A percentile compares a stretch with the other conserved stretches of the same genome.
Conservation (phyloP, 37 sponge, comb jelly and placozoan genomes). For the Halichondria panicea region DNA sequence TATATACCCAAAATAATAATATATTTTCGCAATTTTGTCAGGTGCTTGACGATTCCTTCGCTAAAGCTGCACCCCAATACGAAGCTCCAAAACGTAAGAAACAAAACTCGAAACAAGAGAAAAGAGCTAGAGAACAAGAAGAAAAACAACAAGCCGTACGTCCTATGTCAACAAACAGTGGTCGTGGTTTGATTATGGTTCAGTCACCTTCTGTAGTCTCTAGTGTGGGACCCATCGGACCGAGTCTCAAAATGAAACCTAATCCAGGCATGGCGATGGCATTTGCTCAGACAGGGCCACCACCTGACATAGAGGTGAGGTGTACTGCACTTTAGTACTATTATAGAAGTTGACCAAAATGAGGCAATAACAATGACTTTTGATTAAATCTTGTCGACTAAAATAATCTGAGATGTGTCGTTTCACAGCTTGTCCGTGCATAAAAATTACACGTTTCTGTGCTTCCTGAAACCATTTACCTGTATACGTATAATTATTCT, state of each 20-base stretch:
- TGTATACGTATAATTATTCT: too few species aligned
- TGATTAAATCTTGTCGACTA: too few species aligned
- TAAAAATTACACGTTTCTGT: too few species aligned
- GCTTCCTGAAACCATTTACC: too few species aligned
- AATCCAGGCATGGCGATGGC: constrained; percentile 30
- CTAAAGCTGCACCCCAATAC: constrained; percentile 3
- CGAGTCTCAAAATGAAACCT: constrained; percentile 23
- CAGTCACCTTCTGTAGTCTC: neutral
- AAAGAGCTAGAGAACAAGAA: constrained; percentile 2
- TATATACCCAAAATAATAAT: too few species aligned
- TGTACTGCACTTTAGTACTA: too few species aligned
- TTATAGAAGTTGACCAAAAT: too few species aligned
- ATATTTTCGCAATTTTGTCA: too few species aligned
- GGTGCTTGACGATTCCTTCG: neutral
- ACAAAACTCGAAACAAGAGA: neutral
- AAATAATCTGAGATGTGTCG: too few species aligned
- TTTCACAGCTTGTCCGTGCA: too few species aligned
- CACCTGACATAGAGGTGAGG: too few species aligned
- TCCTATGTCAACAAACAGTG: neutral
- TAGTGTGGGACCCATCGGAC: constrained; percentile 8
- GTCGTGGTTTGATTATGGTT: neutral
- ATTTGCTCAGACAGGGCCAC: constrained; percentile 6
- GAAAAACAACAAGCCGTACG: neutral
- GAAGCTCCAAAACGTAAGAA: neutral
- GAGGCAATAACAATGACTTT: too few species aligned